These are phyloP conservation scores for Cryptocephalus primarius DNA, from an alignment of 2,888 invertebrate genomes.

Conservation along the genomic window DNA sequence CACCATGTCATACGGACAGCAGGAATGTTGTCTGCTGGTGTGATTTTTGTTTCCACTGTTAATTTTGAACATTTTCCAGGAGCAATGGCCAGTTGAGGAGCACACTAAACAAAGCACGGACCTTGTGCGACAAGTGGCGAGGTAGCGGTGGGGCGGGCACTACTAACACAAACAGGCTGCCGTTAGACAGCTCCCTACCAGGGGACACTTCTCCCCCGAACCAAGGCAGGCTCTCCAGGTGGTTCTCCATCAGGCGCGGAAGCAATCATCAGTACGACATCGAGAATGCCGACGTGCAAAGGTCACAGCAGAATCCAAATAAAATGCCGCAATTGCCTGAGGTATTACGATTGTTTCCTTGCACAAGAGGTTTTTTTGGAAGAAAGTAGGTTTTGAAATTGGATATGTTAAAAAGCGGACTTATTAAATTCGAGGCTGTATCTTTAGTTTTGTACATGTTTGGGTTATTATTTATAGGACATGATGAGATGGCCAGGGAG, in stretches of 20 bases:
- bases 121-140: slow-evolving; percentile 74
- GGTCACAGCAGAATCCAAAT: slow-evolving; percentile 26
- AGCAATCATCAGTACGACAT: slow-evolving; percentile 76
- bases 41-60: no score
- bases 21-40: no score
- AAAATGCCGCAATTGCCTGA: slow-evolving; percentile 77
- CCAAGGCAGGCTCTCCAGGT: slow-evolving; percentile 67
- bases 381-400: no score
- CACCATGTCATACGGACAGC: no score
- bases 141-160: slow-evolving; percentile 34
- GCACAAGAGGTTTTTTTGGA: no score
- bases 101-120: slow-evolving; percentile 71
- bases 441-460: no score
- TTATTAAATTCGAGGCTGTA: no score
- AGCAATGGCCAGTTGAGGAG: slow-evolving; percentile 68
- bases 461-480: no score
- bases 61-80: slow-evolving; percentile 12
- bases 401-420: no score
- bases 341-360: slow-evolving; percentile 36
- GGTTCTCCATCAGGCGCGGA: slow-evolving; percentile 80
- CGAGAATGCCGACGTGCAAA: slow-evolving; percentile 37
- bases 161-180: slow-evolving; percentile 24
- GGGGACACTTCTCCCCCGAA: slow-evolving; percentile 27
- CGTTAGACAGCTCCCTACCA: slow-evolving; percentile 26
- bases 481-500: no score